Conservation (phyloP, 23 tunicate genomes). For the Ascidia mentula region DNA sequence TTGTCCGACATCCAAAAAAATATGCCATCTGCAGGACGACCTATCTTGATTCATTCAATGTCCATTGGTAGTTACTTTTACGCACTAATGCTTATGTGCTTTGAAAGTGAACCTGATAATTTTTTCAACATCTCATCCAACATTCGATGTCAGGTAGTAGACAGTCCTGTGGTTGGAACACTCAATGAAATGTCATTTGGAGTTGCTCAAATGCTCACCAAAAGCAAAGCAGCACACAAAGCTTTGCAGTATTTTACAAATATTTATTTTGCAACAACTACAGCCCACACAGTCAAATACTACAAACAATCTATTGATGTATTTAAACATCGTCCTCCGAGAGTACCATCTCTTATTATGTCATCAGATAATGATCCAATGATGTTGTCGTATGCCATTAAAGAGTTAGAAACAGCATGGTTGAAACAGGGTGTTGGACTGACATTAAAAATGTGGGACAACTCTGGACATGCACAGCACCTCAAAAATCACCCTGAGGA, state of each 20-base stretch:
- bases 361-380: constrained; percentile 56
- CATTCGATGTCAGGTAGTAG: constrained; percentile 62
- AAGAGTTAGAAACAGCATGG: constrained; percentile 39
- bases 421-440: not conserved
- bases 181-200: constrained; percentile 86
- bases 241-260: constrained; percentile 3
- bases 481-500: constrained; percentile 41
- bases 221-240: not conserved
- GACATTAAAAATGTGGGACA: constrained; percentile 33
- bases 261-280: constrained; percentile 45
- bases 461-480: constrained; percentile 66
- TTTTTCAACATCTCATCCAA: constrained; percentile 17
- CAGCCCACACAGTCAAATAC: constrained; percentile 37
- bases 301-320: constrained; percentile 43
- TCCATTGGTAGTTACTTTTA: constrained; percentile 90
- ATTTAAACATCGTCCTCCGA: constrained; percentile 18
- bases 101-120: constrained; percentile 40
- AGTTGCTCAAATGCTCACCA: constrained; percentile 41
- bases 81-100: constrained; percentile 48
- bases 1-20: constrained; percentile 18
- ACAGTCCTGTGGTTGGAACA: constrained; percentile 89
- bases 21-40: not conserved
- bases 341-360: constrained; percentile 42
- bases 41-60: constrained; percentile 67
- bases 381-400: constrained; percentile 29